These are phyloP conservation scores for Chirona hameri DNA, from an alignment of 2,888 invertebrate genomes.

Conservation along the genomic window DNA sequence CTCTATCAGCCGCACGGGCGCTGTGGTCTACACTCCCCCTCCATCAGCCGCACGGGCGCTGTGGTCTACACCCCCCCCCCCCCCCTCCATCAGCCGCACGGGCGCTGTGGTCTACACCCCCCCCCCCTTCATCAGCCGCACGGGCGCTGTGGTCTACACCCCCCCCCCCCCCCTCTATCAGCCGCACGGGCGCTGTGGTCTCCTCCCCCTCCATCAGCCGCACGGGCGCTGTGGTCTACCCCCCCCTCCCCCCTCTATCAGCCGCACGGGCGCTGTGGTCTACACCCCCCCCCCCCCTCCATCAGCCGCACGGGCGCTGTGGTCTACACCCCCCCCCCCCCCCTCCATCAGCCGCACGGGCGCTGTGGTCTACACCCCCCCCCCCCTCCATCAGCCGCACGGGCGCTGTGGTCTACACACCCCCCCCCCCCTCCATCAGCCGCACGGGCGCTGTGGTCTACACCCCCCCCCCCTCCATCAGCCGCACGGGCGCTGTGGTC, in stretches of 20 bases:
- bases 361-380: slow-evolving; percentile 66
- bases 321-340: slow-evolving; percentile 66
- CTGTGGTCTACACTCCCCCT: slow-evolving; percentile 62
- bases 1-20: slow-evolving; percentile 40
- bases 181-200: slow-evolving; percentile 55
- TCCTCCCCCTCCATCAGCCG: slow-evolving; percentile 49
- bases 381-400: slow-evolving; percentile 46
- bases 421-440: slow-evolving; percentile 50
- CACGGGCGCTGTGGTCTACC: slow-evolving; percentile 61
- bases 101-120: slow-evolving; percentile 64
- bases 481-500: slow-evolving; percentile 55
- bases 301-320: slow-evolving; percentile 32
- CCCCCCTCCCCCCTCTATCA: slow-evolving; percentile 51
- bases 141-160: slow-evolving; percentile 62
- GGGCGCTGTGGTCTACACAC: slow-evolving; percentile 65
- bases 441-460: slow-evolving; percentile 58
- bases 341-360: slow-evolving; percentile 46
- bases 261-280: slow-evolving; percentile 55
- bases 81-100: slow-evolving; percentile 46
- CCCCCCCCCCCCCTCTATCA: slow-evolving; percentile 53
- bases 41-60: slow-evolving; percentile 32
- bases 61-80: slow-evolving; percentile 69
- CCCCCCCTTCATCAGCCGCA: slow-evolving; percentile 46
- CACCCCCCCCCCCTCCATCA: slow-evolving; percentile 53
- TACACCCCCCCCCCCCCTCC: slow-evolving; percentile 57